Percentiles rank a stretch among this genome's conserved stretches.
These are phyloP conservation scores for Hemibagrus wyckioides DNA, from an alignment of 2,113 vertebrate genomes.

Conservation along the genomic window DNA sequence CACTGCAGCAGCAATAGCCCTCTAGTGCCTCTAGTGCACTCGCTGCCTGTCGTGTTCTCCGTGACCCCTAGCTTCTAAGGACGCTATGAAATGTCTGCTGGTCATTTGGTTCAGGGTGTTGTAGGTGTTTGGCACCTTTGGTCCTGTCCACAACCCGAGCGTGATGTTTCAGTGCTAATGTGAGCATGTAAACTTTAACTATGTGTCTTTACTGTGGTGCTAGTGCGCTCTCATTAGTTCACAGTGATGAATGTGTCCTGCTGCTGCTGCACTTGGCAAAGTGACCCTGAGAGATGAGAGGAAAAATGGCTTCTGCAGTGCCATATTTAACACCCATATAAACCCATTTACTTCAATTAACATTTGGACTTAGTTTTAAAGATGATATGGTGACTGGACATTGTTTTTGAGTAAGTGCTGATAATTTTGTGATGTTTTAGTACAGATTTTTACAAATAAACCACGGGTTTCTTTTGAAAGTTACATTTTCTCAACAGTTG, in stretches of 20 bases:
- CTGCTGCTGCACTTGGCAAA: conserved; percentile 64
- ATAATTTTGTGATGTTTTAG: neutral
- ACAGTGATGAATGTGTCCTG: conserved; percentile 69
- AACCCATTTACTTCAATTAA: conserved; percentile 51
- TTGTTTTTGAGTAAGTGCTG: neutral
- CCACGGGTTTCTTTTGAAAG: neutral
- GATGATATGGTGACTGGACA: conserved; percentile 8
- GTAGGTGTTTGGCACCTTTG: conserved; percentile 43
- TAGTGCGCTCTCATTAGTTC: conserved; percentile 74
- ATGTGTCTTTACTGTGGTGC: conserved; percentile 60
- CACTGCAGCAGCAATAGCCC: conserved; percentile 14
- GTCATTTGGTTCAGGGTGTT: conserved; percentile 50
- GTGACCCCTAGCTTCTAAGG: conserved; percentile 36
- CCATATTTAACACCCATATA: conserved; percentile 53
- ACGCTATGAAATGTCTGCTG: conserved; percentile 51
- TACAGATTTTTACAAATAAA: neutral
- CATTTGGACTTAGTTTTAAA: conserved; percentile 28
- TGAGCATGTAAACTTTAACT: conserved; percentile 67
- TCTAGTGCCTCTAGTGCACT: conserved; percentile 37
- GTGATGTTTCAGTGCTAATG: conserved; percentile 56
- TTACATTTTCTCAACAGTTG: neutral
- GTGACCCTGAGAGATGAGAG: conserved; percentile 71
- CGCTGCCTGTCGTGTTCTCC: conserved; percentile 41
- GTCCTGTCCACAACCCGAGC: conserved; percentile 4
- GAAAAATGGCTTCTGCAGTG: conserved; percentile 58